Percentiles rank a stretch among this genome's conserved stretches.
These are phyloP conservation scores for Idaea biselata DNA, from an alignment of 2,888 invertebrate species.

Conservation along the genomic window DNA sequence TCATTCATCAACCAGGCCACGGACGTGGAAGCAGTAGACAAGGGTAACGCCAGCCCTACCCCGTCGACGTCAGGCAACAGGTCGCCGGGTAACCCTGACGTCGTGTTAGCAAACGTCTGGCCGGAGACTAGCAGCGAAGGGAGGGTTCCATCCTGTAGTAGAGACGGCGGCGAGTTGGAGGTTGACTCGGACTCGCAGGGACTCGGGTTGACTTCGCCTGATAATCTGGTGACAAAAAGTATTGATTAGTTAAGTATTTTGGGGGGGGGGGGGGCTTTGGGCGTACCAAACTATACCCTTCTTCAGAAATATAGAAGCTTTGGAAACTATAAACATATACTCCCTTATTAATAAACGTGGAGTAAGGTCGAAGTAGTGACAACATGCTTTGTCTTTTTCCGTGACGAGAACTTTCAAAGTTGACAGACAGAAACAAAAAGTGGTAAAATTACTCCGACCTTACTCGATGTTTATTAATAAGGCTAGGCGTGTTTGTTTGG, in stretches of 20 bases:
- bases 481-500: no score
- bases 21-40: constrained; percentile 70
- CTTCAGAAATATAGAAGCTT: no score
- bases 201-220: constrained; percentile 74
- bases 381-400: no score
- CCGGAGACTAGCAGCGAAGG: constrained; percentile 72
- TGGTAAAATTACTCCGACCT: no score
- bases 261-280: no score
- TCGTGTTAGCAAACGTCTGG: constrained; percentile 21
- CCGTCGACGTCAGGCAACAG: constrained; percentile 44
- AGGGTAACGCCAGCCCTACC: constrained; percentile 63
- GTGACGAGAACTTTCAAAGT: no score
- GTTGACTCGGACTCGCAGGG: constrained; percentile 83
- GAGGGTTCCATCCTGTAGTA: constrained; percentile 68
- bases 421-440: no score
- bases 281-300: no score
- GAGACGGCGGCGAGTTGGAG: constrained; percentile 80
- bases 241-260: constrained; percentile 5
- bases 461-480: no score
- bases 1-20: constrained; percentile 81
- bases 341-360: no score
- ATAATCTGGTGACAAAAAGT: constrained; percentile 56
- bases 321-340: no score
- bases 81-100: constrained; percentile 48
- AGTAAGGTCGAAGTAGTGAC: no score